Conservation (phyloP, 2,888 invertebrate species). For the Himalopsyche kuldschensis region DNA sequence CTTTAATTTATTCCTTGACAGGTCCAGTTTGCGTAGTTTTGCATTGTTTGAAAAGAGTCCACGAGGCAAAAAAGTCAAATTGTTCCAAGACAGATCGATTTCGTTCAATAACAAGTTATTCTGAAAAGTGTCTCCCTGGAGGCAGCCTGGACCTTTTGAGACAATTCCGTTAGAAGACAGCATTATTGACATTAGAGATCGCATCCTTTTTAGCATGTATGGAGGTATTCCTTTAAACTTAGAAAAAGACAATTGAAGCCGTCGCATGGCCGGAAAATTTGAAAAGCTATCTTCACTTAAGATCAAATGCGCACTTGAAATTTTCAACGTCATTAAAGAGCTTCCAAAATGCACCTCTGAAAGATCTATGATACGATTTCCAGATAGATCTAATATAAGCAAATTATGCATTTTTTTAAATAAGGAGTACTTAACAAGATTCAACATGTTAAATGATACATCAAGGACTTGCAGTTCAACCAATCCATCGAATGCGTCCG, state of each 20-base stretch:
- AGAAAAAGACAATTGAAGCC: background rate
- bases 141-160: background rate
- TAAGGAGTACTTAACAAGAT: background rate
- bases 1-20: background rate
- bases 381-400: conserved; percentile 2
- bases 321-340: background rate
- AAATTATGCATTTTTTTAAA: background rate
- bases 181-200: background rate
- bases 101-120: background rate
- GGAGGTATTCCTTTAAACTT: background rate
- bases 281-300: background rate
- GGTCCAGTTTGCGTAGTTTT: background rate
- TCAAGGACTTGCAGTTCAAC: conserved; percentile 13
- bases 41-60: background rate
- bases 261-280: background rate
- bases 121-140: background rate
- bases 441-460: conserved; percentile 6
- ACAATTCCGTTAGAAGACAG: background rate
- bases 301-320: background rate
- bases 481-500: conserved; percentile 2
- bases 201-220: background rate
- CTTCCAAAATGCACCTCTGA: background rate
- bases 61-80: background rate
- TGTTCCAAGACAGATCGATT: background rate
- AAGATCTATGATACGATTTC: background rate